Conservation (phyloP, 2,888 invertebrate species). For the Myathropa florea region DNA sequence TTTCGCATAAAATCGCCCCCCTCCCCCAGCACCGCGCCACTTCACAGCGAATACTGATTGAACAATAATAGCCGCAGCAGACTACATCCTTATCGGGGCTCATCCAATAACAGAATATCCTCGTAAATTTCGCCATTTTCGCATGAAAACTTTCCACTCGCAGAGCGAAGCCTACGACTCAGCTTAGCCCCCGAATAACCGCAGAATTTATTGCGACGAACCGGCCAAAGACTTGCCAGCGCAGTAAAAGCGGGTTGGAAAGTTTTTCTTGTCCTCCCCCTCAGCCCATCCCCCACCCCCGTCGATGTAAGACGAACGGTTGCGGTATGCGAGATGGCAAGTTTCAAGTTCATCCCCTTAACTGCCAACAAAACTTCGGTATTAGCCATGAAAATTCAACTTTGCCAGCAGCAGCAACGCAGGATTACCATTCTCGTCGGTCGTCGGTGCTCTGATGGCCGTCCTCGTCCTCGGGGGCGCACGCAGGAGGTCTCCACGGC, state of each 20-base stretch:
- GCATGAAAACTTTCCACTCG: conserved; percentile 22
- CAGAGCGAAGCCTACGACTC: conserved; percentile 2
- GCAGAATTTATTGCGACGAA: conserved; percentile 50
- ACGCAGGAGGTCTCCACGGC: too few species aligned
- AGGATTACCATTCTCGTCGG: conserved; percentile 55
- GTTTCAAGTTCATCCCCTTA: conserved; percentile 58
- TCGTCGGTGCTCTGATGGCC: conserved; percentile 24
- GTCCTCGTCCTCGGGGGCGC: neutral
- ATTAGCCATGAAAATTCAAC: conserved; percentile 60
- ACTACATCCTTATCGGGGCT: conserved; percentile 7
- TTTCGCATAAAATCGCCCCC: neutral
- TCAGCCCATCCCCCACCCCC: neutral
- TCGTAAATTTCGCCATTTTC: conserved; percentile 30
- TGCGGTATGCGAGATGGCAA: conserved; percentile 32
- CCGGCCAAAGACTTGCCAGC: conserved; percentile 36
- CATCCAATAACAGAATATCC: neutral
- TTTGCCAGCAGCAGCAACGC: conserved; percentile 37
- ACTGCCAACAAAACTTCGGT: conserved; percentile 48
- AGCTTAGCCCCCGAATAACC: neutral
- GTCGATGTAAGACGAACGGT: neutral
- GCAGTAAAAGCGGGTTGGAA: conserved; percentile 38
- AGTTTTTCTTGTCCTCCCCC: neutral
- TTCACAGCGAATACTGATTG: neutral
- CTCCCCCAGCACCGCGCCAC: neutral
- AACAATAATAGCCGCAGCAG: neutral